Percentiles rank a stretch among this genome's conserved stretches.
These are phyloP conservation scores for Macaca nemestrina DNA, from an alignment of 2,113 vertebrate genomes.

Conservation along the genomic window DNA sequence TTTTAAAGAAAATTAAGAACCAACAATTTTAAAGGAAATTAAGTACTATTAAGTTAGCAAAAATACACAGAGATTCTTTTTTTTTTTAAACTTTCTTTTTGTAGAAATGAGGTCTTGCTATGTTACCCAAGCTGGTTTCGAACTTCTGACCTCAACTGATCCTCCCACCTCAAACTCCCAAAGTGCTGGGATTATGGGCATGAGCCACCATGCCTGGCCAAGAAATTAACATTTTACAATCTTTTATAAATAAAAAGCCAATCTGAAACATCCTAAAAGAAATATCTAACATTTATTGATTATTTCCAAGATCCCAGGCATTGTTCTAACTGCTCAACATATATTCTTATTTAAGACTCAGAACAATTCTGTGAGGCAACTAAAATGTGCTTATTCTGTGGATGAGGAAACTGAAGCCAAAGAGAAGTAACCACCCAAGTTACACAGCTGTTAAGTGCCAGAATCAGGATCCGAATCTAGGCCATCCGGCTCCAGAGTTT, in stretches of 20 bases:
- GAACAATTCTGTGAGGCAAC: neutral
- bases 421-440: neutral
- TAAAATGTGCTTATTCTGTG: neutral
- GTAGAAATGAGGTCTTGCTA: too few species aligned
- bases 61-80: neutral
- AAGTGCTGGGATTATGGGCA: too few species aligned
- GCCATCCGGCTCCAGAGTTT: neutral
- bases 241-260: neutral
- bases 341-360: constrained; percentile 5
- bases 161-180: too few species aligned
- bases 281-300: neutral
- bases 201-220: too few species aligned
- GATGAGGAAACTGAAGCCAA: neutral
- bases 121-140: too few species aligned
- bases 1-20: neutral
- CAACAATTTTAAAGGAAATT: constrained; percentile 30
- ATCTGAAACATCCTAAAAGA: neutral
- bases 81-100: too few species aligned
- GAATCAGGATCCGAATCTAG: neutral
- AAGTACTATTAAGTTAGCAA: constrained; percentile 25
- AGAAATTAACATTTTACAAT: neutral
- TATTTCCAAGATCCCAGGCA: neutral
- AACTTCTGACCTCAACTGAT: too few species aligned
- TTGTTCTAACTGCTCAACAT: neutral
- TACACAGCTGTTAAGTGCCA: neutral